phyloP scores from a whole-genome alignment of 1,140 invertebrate species.

The Aphelinus certus region DNA sequence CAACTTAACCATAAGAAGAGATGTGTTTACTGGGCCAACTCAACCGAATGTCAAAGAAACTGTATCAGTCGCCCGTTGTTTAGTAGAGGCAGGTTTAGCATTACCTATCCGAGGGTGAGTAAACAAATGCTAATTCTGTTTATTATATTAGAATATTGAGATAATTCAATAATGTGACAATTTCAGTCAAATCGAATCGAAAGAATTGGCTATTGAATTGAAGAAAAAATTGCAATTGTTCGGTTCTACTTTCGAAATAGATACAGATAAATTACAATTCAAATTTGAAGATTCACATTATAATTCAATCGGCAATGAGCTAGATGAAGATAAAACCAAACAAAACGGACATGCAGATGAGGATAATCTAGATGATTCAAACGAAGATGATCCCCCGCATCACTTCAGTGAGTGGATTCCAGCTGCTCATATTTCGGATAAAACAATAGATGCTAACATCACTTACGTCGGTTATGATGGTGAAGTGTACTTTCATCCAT shows the following conservation, averaged over 20 bases:
- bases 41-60: conserved; percentile 65
- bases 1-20: conserved; percentile 54
- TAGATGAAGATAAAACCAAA: background rate
- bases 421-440: conserved; percentile 44
- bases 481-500: conserved; percentile 66
- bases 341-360: background rate
- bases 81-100: conserved; percentile 68
- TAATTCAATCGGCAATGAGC: background rate
- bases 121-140: background rate
- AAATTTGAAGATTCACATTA: too few species aligned
- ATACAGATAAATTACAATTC: too few species aligned
- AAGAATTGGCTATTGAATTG: conserved; percentile 51
- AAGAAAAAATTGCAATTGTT: conserved; percentile 44
- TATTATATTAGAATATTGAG: conserved; percentile 18
- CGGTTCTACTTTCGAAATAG: too few species aligned
- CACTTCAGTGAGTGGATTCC: conserved; percentile 54
- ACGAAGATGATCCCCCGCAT: background rate
- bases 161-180: conserved; percentile 30
- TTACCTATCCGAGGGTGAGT: conserved; percentile 63
- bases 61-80: conserved; percentile 65
- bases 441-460: conserved; percentile 63
- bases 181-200: conserved; percentile 41
- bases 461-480: conserved; percentile 71
- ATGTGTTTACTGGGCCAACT: conserved; percentile 58
- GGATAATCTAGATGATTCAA: background rate